Conservation (phyloP, 2,113 vertebrate species). For the Colossoma macropomum region DNA sequence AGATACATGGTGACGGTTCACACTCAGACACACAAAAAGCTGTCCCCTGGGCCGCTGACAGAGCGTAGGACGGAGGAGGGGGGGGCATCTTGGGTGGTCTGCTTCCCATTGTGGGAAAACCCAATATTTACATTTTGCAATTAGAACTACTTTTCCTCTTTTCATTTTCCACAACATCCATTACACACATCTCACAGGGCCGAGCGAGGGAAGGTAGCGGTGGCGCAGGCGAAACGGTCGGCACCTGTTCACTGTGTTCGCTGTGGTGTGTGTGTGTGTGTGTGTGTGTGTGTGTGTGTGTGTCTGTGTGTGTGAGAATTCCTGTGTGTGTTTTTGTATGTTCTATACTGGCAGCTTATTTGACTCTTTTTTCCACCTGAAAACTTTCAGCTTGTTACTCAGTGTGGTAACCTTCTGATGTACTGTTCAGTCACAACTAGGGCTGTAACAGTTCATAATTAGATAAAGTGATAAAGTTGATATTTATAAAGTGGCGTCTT, state of each 20-base stretch:
- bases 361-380: too few relatives aligned
- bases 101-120: slow-evolving; percentile 85
- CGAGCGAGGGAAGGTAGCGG: neutral
- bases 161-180: slow-evolving; percentile 81
- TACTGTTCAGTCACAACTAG: too few relatives aligned
- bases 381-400: too few relatives aligned
- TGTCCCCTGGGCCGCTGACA: slow-evolving; percentile 71
- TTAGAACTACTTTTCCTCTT: slow-evolving; percentile 81
- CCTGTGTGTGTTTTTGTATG: neutral
- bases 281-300: slow-evolving; percentile 17
- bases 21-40: slow-evolving; percentile 72
- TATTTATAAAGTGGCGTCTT: too few relatives aligned
- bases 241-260: slow-evolving; percentile 69
- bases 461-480: too few relatives aligned
- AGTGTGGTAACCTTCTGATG: too few relatives aligned
- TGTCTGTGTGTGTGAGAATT: slow-evolving; percentile 12
- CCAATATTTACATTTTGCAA: slow-evolving; percentile 89
- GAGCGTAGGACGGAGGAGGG: slow-evolving; percentile 59
- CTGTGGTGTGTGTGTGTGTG: neutral
- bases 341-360: neutral
- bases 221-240: slow-evolving; percentile 1
- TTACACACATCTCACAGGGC: slow-evolving; percentile 59
- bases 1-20: slow-evolving; percentile 72
- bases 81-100: slow-evolving; percentile 85
- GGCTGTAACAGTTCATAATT: too few relatives aligned